A percentile compares a stretch with the other conserved stretches of the same genome.
Conservation (phyloP, 2,113 vertebrate genomes). For the Anseranas semipalmata region DNA sequence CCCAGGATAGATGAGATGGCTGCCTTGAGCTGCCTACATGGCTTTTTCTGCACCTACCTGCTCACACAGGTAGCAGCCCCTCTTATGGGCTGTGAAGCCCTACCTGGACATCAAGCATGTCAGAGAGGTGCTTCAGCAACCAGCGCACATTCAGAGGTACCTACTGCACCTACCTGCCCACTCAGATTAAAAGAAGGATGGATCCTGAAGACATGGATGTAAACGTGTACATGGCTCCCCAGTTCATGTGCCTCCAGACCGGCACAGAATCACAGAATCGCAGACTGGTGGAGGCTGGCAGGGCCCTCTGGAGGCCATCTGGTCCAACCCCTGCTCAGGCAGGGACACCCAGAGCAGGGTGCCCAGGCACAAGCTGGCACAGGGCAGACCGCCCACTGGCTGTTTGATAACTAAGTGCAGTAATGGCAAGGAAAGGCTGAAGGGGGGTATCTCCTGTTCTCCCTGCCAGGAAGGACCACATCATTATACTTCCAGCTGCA, state of each 20-base stretch:
- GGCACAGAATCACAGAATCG: neutral
- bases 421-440: neutral
- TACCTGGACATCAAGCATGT: neutral
- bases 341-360: no score
- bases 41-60: neutral
- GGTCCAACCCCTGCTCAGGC: no score
- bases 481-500: neutral
- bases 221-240: neutral
- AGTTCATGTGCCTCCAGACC: neutral
- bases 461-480: neutral
- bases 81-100: neutral
- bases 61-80: neutral
- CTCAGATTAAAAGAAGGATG: neutral
- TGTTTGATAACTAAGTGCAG: neutral
- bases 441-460: neutral
- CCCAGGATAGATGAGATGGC: neutral
- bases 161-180: neutral
- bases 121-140: no score
- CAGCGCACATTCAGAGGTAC: neutral
- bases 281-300: no score
- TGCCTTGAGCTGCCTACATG: neutral
- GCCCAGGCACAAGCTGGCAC: neutral
- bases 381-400: neutral
- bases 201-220: neutral
- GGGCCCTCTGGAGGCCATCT: no score